Evolutionary conservation across 2,888 invertebrate species (phyloP), one percentile per base, ranked within the genome.

Genomic region (Drosophila pullipes): DNA sequence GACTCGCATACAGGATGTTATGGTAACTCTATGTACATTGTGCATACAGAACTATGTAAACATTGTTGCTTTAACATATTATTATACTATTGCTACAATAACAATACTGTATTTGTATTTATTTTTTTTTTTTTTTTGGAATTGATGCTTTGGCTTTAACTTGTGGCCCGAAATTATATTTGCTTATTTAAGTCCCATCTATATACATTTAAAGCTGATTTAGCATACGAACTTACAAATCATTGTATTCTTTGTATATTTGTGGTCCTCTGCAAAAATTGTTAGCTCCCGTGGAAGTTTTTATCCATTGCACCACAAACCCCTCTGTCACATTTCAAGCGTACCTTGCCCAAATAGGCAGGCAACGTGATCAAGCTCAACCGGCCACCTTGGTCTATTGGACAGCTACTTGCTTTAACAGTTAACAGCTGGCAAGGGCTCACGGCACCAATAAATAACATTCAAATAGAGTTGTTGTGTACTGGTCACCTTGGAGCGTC

Each of bases 191-290:
- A 31, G 50, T 16, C 31, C 18, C 33, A 25, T 18, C 35, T 25
- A 39, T 22, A 39, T 18, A 44, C 73, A 73, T 76, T 68, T 68
- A 73, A 64, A 73, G 47, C 18, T 25, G 30, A 67, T 50, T 68
- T 44, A 1, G 35, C 28, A 39, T 30, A 16, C 16, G 16, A 4
- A 35, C 13, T 5, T 13, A 13, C 35, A 44, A 3, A 25, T 13
- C 25, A 18, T 44, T 50, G 22, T 16, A 22, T 47, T 25, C 25
- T n/a, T 39, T 44, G 18, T 25, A 9, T 11, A 13, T 35, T 61
- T 44, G n/a, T 41, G 4, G n/a, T n/a, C n/a, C n/a, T 4, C 41
- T n/a, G 41, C 10, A 4, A n/a, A 41, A 41, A n/a, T 4, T n/a
- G 10, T 44, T 0, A 47, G 4, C 13, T 25, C 22, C 22, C 7